Percentiles rank a stretch among this genome's conserved stretches.
These are phyloP conservation scores for Digitonthophagus gazella DNA, from an alignment of 2,888 invertebrate genomes.

Conservation along the genomic window DNA sequence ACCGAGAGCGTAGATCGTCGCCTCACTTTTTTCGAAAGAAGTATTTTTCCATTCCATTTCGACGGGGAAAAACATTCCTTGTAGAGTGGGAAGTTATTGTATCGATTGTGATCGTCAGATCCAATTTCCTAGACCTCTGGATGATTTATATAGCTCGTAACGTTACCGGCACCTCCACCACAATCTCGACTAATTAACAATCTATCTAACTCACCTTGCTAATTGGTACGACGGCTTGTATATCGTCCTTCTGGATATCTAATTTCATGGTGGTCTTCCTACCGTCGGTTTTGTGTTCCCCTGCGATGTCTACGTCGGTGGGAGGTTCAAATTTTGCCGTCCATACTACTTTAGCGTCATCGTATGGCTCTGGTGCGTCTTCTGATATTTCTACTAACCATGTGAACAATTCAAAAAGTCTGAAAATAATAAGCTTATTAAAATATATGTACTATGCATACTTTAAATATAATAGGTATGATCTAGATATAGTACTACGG, in stretches of 20 bases:
- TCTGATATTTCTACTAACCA: slow-evolving; percentile 89
- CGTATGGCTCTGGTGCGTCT: slow-evolving; percentile 73
- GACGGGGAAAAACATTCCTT: neutral
- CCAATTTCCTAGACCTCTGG: neutral
- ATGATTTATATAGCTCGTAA: neutral
- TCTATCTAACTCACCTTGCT: slow-evolving; percentile 70
- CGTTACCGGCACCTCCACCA: too few species aligned
- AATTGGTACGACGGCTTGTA: slow-evolving; percentile 89
- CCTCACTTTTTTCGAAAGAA: neutral
- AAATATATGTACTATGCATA: slow-evolving; percentile 24
- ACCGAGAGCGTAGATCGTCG: neutral
- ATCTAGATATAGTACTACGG: too few species aligned
- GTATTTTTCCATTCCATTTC: neutral
- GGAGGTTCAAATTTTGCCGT: slow-evolving; percentile 72
- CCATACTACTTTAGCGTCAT: slow-evolving; percentile 86
- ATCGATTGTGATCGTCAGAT: neutral
- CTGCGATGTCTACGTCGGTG: slow-evolving; percentile 50
- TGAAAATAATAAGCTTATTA: slow-evolving; percentile 36
- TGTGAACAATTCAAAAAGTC: slow-evolving; percentile 80
- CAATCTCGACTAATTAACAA: neutral
- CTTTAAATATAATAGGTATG: too few species aligned
- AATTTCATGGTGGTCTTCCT: slow-evolving; percentile 76
- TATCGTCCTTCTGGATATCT: slow-evolving; percentile 90
- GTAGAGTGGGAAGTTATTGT: neutral
- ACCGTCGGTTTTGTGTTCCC: slow-evolving; percentile 46